phyloP scores from a whole-genome alignment of 2,113 vertebrate genomes.

The Eidolon helvum region DNA sequence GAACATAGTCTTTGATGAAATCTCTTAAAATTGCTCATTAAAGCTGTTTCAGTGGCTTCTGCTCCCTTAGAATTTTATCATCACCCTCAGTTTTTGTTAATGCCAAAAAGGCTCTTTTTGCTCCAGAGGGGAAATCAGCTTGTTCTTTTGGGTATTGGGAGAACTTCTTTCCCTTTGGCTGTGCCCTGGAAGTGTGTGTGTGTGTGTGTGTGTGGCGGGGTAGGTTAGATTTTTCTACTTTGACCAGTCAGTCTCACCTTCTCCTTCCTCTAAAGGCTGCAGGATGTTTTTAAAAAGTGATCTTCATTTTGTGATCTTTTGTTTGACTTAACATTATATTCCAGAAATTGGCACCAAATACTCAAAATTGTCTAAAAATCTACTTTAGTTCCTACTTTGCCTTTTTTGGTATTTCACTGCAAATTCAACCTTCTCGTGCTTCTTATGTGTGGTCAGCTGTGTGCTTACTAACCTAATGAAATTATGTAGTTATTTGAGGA shows the following conservation, averaged over 20 bases:
- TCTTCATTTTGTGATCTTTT: neutral
- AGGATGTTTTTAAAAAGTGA: neutral
- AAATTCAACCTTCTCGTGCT: neutral
- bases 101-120: neutral
- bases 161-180: neutral
- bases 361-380: neutral
- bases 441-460: neutral
- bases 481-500: constrained; percentile 25
- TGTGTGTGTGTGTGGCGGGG: no score
- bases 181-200: neutral
- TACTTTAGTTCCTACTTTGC: neutral
- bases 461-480: neutral
- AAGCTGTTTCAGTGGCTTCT: neutral
- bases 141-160: neutral
- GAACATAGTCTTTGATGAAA: neutral
- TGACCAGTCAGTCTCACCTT: neutral
- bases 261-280: neutral
- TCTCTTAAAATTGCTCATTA: neutral
- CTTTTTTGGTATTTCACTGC: neutral
- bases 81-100: neutral
- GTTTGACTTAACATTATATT: neutral
- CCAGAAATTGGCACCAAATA: neutral
- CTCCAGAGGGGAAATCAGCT: neutral
- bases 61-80: neutral
- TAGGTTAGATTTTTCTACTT: neutral